Percentiles rank a stretch among this genome's conserved stretches.
These are phyloP conservation scores for Meteorus sp. DNA, from an alignment of 1,140 invertebrate species.

Conservation along the genomic window DNA sequence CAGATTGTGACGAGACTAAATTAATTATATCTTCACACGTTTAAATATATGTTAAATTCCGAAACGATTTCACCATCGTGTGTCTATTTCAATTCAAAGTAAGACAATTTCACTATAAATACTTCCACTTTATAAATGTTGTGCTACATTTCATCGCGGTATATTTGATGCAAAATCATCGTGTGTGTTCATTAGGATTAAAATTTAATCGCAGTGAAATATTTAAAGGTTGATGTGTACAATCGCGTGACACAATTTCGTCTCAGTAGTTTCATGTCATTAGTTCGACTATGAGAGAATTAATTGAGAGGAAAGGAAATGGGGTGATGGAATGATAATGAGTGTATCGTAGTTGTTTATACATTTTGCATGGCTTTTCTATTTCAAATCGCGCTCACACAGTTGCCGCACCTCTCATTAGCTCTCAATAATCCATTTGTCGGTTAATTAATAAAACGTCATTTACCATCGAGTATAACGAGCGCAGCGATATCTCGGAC, in stretches of 20 bases:
- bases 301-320: neutral
- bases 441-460: constrained; percentile 23
- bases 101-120: too few relatives aligned
- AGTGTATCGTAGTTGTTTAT: neutral
- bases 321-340: neutral
- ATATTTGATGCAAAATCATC: too few relatives aligned
- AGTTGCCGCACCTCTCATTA: constrained; percentile 13
- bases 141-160: too few relatives aligned
- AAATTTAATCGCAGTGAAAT: neutral
- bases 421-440: constrained; percentile 22
- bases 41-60: constrained; percentile 16
- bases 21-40: too few relatives aligned
- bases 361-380: too few relatives aligned
- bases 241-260: neutral
- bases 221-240: neutral
- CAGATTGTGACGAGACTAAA: too few relatives aligned
- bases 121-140: too few relatives aligned
- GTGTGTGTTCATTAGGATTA: neutral
- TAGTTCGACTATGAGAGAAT: neutral
- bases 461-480: constrained; percentile 18
- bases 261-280: neutral
- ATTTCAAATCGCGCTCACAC: constrained; percentile 1
- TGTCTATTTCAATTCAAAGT: too few relatives aligned
- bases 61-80: constrained; percentile 16
- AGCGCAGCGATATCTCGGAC: constrained; percentile 3